Base-by-base conservation (phyloP, 1,140 invertebrate species). In the Pseudomyrmex concolor region DNA sequence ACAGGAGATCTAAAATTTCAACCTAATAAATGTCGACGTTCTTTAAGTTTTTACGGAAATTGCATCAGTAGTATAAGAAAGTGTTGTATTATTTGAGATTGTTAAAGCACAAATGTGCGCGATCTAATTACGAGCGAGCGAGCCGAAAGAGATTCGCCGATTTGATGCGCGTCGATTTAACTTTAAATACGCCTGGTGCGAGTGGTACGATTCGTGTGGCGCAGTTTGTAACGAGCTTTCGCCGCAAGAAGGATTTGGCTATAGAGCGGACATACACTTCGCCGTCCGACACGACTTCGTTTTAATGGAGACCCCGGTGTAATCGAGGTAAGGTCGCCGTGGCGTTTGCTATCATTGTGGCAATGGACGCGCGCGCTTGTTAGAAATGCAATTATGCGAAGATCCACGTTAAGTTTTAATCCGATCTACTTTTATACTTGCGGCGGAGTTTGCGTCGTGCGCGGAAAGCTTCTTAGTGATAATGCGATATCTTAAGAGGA, bases 401-500 rank as follows among this genome's bases (percentile, higher is more conserved):
- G 71, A 74, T 77, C 83, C 63, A 64, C 70, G 63, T 84, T 86
- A 92, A 93, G 90, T 91, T 93, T 93, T 92, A 91, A 93, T 92
- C 90, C 87, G 84, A 80, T 89, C 85, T 84, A 89, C 87, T 91
- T 92, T 93, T 92, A 88, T 86, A 89, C 89, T 82, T 76, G 67
- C 60, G 82, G 68, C 34, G 70, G 84, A 91, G 87, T 91, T 91
- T 89, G 91, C 88, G 89, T 84, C 86, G 84, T 85, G 82, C 83
- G 87, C 80, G 89, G 82, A 92, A 92, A 91, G 90, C 91, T 92
- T 81, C 90, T 89, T 90, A 91, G 87, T 84, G 89, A 84, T 92
- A 91, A 92, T 92, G 86, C 91, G 89, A 92, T 92, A 92, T 90
- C 87, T 91, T 89, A 88, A 91, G 90, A 91, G 89, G 89, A 88